Evolutionary conservation across 2,113 vertebrate species (phyloP).

Genomic region (Daphoenositta chrysoptera): DNA sequence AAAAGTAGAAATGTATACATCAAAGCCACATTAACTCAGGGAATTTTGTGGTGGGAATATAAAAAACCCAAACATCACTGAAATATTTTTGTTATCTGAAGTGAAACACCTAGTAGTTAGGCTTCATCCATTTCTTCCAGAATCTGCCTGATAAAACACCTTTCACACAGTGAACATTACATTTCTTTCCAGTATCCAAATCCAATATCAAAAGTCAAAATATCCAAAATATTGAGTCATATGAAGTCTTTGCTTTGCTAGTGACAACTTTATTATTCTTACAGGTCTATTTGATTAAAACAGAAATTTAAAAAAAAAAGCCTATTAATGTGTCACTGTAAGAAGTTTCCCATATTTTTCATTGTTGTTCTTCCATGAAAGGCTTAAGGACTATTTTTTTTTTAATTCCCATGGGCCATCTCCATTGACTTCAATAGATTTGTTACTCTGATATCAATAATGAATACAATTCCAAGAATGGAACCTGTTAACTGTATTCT

Average conservation of each 20-base stretch:
- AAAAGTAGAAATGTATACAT: neutral
- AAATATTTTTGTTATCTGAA: neutral
- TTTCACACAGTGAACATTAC: neutral
- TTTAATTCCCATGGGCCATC: neutral
- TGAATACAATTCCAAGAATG: neutral
- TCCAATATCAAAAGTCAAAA: neutral
- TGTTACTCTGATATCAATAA: neutral
- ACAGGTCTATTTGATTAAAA: neutral
- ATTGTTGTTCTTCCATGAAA: neutral
- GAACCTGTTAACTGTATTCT: neutral
- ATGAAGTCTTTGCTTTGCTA: neutral
- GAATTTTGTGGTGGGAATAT: neutral
- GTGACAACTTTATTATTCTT: neutral
- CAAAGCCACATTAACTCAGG: neutral
- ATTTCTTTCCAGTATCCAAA: neutral
- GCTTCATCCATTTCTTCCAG: neutral
- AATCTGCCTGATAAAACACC: neutral
- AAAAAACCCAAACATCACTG: neutral
- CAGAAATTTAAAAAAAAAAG: neutral
- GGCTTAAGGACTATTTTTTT: neutral
- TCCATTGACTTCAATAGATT: neutral
- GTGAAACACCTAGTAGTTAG: neutral
- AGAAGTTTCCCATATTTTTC: neutral
- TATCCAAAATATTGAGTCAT: neutral
- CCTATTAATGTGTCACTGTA: neutral